A percentile compares a stretch with the other conserved stretches of the same genome.
phyloP scores from a whole-genome alignment of 2,113 vertebrate species.

The Pituophis catenifer region DNA sequence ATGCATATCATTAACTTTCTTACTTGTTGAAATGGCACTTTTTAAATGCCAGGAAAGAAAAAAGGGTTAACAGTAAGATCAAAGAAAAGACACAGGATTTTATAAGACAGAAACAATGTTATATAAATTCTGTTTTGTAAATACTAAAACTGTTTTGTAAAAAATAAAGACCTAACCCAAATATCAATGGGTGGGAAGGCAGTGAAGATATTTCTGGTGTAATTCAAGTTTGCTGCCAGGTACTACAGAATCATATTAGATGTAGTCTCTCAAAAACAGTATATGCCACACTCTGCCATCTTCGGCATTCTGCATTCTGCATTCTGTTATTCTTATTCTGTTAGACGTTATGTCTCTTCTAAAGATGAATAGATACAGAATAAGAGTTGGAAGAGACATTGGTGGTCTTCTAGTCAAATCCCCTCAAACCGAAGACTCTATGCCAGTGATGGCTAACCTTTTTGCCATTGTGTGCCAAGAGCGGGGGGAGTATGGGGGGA shows the following conservation, averaged over 20 bases:
- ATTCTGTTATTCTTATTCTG: not conserved
- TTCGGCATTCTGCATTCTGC: not conserved
- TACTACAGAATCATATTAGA: not conserved
- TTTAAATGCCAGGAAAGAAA: constrained; percentile 24
- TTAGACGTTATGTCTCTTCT: not conserved
- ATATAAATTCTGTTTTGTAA: not conserved
- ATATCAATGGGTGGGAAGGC: not conserved
- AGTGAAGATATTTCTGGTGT: not conserved
- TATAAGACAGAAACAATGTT: not conserved
- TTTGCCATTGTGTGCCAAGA: no score
- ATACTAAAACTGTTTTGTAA: not conserved
- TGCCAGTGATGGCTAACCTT: not conserved
- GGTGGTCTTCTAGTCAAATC: not conserved
- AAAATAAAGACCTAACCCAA: not conserved
- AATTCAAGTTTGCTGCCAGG: not conserved
- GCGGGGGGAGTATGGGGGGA: no score
- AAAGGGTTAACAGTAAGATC: not conserved
- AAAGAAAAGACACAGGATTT: not conserved
- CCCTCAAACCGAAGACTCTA: not conserved
- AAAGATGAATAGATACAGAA: not conserved
- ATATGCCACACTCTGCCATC: not conserved
- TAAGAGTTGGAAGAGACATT: not conserved
- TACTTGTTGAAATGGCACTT: constrained; percentile 21
- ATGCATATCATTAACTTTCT: constrained; percentile 2
- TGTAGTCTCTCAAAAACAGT: not conserved